Percentiles rank a stretch among this genome's conserved stretches.
phyloP scores from a whole-genome alignment of 2,113 vertebrate species.

The Lophius piscatorius region DNA sequence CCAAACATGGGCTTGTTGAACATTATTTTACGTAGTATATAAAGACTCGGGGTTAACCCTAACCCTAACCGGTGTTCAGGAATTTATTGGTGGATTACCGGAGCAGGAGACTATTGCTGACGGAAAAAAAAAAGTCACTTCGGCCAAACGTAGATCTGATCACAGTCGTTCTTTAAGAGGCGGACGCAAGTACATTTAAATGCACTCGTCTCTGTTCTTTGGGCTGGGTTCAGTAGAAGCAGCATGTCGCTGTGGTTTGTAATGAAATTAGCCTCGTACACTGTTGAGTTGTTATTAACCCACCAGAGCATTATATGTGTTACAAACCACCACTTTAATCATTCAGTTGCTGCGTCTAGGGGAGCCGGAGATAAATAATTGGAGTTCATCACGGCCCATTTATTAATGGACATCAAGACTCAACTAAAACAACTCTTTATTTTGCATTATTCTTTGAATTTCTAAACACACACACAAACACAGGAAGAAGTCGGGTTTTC shows the following conservation, averaged over 20 bases:
- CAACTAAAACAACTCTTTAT: background rate
- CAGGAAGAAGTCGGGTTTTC: constrained; percentile 2
- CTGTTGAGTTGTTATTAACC: background rate
- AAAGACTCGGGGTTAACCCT: too few relatives aligned
- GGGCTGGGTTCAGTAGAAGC: background rate
- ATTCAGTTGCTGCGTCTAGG: fast-evolving
- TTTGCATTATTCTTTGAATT: constrained; percentile 1
- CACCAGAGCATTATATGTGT: background rate
- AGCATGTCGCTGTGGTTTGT: background rate
- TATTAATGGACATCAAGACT: background rate
- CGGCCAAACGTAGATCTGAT: too few relatives aligned
- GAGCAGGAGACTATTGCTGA: too few relatives aligned
- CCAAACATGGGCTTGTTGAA: too few relatives aligned
- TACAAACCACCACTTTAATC: background rate
- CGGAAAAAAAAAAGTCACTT: too few relatives aligned
- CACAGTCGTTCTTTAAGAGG: too few relatives aligned
- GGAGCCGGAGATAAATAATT: background rate
- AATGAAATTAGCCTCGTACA: background rate
- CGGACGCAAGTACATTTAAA: background rate
- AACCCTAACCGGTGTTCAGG: too few relatives aligned
- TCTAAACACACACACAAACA: background rate
- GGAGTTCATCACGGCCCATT: background rate
- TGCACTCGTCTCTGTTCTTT: background rate
- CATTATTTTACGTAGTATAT: too few relatives aligned
- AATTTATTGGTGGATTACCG: too few relatives aligned